Percentiles rank a stretch among this genome's conserved stretches.
Evolutionary conservation across 2,113 vertebrate species (phyloP).

Genomic region (Bothrops jararaca): DNA sequence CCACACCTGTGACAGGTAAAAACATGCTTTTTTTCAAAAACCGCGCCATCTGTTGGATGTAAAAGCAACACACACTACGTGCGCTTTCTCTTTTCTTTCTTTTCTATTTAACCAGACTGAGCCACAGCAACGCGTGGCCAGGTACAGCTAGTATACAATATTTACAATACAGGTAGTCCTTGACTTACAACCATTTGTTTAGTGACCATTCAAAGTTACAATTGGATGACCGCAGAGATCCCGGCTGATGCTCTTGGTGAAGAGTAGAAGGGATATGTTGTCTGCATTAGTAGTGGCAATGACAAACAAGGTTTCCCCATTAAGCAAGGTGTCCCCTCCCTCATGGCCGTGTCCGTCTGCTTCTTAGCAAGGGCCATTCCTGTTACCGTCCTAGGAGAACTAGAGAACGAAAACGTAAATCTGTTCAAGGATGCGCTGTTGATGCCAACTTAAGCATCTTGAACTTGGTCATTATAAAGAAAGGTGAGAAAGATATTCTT

Average conservation of each 20-base stretch:
- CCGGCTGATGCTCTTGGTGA: constrained; percentile 91
- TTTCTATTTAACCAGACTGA: too few species aligned
- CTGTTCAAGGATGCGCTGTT: constrained; percentile 94
- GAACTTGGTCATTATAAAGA: constrained; percentile 95
- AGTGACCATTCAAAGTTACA: too few species aligned
- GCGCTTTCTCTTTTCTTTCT: too few species aligned
- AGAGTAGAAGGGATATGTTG: constrained; percentile 98
- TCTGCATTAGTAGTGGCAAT: constrained; percentile 97
- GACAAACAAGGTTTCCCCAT: constrained; percentile 98
- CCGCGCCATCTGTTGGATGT: too few species aligned
- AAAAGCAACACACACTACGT: too few species aligned
- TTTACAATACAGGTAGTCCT: background rate
- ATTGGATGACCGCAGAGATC: constrained; percentile 91
- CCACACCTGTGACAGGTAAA: too few species aligned
- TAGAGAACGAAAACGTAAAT: constrained; percentile 95
- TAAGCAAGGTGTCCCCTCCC: constrained; percentile 94
- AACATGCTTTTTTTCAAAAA: too few species aligned
- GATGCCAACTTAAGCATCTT: constrained; percentile 96
- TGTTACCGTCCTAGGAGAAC: constrained; percentile 94
- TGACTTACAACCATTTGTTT: too few species aligned
- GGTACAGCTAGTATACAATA: background rate
- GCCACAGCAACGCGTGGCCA: too few species aligned
- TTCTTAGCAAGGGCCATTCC: constrained; percentile 96
- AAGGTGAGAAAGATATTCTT: constrained; percentile 97
- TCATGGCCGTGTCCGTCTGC: constrained; percentile 89